Percentiles rank a stretch among this genome's conserved stretches.
phyloP scores from a whole-genome alignment of 2,797 vertebrate genomes.

The Setipinna tenuifilis region DNA sequence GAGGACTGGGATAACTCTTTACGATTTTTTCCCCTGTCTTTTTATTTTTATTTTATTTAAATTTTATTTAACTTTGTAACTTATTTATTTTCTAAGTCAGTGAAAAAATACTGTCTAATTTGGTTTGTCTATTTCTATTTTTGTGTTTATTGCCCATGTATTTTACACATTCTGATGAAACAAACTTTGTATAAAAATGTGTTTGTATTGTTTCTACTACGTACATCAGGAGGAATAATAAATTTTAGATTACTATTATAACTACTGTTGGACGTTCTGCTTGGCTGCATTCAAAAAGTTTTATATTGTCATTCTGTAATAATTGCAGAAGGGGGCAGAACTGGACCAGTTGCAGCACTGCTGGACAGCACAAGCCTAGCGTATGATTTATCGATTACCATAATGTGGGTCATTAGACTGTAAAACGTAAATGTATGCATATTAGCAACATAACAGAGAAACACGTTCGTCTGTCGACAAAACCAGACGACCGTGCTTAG shows the following conservation, averaged over 20 bases:
- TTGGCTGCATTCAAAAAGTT: background rate
- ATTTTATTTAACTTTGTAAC: background rate
- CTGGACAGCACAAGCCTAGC: background rate
- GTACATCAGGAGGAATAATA: background rate
- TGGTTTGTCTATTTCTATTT: background rate
- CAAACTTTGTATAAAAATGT: background rate
- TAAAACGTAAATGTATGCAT: background rate
- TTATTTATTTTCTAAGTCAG: conserved; percentile 8
- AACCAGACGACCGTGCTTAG: background rate
- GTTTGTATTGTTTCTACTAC: background rate
- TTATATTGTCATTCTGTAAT: background rate
- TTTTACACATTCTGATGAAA: conserved; percentile 18
- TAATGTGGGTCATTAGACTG: background rate
- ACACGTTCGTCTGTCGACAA: background rate
- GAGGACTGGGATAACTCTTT: conserved; percentile 7
- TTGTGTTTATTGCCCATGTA: background rate
- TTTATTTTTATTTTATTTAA: no score
- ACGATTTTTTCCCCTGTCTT: background rate
- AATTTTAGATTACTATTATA: background rate
- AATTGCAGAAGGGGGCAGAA: background rate
- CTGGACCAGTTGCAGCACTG: background rate
- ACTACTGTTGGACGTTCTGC: background rate
- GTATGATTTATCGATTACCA: background rate
- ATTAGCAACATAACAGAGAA: background rate
- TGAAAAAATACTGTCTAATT: background rate